These are phyloP conservation scores for Agraylea sexmaculata DNA, from an alignment of 1,140 invertebrate genomes.

Conservation along the genomic window DNA sequence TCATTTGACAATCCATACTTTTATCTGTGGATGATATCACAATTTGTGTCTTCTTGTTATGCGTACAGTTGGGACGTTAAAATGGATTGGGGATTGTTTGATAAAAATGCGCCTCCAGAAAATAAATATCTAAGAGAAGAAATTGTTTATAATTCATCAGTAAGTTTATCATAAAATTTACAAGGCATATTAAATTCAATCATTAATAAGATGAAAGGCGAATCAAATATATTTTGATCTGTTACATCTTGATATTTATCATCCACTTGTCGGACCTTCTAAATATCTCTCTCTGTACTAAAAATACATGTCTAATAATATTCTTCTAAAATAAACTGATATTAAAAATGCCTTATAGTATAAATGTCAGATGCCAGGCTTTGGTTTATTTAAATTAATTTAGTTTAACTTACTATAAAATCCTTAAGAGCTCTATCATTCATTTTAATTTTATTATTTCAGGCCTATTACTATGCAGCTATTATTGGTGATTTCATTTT, in stretches of 20 bases:
- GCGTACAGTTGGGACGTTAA: conserved; percentile 92
- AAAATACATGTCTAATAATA: too few relatives aligned
- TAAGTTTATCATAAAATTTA: conserved; percentile 26
- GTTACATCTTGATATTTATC: conserved; percentile 36
- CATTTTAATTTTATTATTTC: too few relatives aligned
- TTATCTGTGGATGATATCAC: conserved; percentile 65
- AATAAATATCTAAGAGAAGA: conserved; percentile 69
- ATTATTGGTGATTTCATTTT: conserved; percentile 92
- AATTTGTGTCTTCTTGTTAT: conserved; percentile 69
- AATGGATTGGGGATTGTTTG: conserved; percentile 98
- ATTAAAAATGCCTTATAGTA: too few relatives aligned
- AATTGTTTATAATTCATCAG: conserved; percentile 63
- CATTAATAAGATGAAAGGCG: too few relatives aligned
- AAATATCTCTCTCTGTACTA: too few relatives aligned
- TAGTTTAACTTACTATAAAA: too few relatives aligned
- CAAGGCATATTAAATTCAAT: neutral
- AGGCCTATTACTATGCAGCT: conserved; percentile 94
- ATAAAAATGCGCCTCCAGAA: conserved; percentile 74
- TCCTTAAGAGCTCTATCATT: too few relatives aligned
- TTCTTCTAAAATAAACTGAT: too few relatives aligned
- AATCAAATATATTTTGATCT: conserved; percentile 15
- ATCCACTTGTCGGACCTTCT: too few relatives aligned
- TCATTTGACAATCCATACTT: conserved; percentile 66
- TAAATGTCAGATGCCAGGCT: too few relatives aligned
- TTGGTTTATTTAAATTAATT: too few relatives aligned